Evolutionary conservation across 2,113 vertebrate genomes (phyloP).

Genomic region (Hemiscyllium ocellatum): DNA sequence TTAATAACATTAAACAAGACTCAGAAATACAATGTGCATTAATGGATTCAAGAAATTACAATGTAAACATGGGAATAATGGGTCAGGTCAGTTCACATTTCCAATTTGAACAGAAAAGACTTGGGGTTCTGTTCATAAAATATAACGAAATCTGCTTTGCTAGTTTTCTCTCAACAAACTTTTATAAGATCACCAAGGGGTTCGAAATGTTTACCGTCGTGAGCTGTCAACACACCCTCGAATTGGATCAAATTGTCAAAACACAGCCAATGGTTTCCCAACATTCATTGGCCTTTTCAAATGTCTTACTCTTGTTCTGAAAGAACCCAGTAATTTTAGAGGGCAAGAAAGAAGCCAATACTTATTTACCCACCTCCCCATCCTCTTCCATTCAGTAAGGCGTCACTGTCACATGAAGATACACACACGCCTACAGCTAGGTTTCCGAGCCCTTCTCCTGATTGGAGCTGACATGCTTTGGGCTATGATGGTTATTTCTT

Average conservation of each 20-base stretch:
- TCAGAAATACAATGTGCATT: no score
- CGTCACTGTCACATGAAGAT: background rate
- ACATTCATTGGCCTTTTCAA: background rate
- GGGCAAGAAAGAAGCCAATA: background rate
- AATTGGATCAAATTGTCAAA: background rate
- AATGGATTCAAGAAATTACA: background rate
- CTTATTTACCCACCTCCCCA: background rate
- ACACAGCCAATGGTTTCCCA: background rate
- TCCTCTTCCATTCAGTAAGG: background rate
- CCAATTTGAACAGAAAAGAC: background rate
- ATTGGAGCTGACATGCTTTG: background rate
- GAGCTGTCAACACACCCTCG: background rate
- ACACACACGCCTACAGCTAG: background rate
- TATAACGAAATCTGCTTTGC: background rate
- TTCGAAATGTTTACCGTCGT: background rate
- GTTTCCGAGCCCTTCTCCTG: background rate
- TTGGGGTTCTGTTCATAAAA: background rate
- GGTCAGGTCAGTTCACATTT: background rate
- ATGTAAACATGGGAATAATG: background rate
- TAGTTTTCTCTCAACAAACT: background rate
- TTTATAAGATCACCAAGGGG: background rate
- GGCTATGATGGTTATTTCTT: background rate
- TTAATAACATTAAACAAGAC: background rate
- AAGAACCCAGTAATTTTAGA: background rate
- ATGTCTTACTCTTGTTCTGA: background rate